phyloP scores from a whole-genome alignment of 2,888 invertebrate species.

The Koerneria pararmatus region DNA sequence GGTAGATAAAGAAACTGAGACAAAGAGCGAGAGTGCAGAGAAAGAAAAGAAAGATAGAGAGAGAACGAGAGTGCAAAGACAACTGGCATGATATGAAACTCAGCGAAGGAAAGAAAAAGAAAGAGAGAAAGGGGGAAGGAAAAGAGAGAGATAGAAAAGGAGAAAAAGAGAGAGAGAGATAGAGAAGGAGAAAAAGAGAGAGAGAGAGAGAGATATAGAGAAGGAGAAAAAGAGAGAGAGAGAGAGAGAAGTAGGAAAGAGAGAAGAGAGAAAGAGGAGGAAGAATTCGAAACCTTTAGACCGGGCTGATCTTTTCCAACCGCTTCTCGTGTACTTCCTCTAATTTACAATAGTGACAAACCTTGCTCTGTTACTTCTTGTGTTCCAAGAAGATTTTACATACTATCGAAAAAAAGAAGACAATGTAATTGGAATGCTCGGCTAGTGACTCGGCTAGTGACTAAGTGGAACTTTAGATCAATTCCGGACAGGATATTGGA shows the following conservation, averaged over 20 bases:
- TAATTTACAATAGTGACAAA: no score
- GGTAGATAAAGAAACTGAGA: conserved; percentile 5
- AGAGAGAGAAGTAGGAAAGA: conserved; percentile 15
- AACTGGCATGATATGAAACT: conserved; percentile 7
- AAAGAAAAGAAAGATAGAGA: conserved; percentile 22
- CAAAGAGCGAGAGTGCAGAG: conserved; percentile 14
- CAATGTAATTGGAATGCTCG: no score
- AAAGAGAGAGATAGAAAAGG: conserved; percentile 6
- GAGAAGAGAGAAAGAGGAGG: conserved; percentile 10
- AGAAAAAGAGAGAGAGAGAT: conserved; percentile 6
- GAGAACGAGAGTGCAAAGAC: conserved; percentile 14
- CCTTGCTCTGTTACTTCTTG: no score
- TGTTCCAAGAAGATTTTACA: no score
- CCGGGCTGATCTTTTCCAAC: no score
- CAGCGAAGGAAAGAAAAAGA: not conserved
- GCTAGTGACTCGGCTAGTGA: no score
- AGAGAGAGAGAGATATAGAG: conserved; percentile 7
- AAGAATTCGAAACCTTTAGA: no score
- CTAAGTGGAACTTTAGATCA: no score
- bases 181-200: conserved; percentile 1
- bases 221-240: no score
- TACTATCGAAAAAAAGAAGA: no score
- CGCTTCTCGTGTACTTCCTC: no score
- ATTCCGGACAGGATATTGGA: no score
- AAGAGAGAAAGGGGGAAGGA: conserved; percentile 14